Evolutionary conservation across 2,113 vertebrate genomes (phyloP).

Genomic region (Polypterus senegalus): DNA sequence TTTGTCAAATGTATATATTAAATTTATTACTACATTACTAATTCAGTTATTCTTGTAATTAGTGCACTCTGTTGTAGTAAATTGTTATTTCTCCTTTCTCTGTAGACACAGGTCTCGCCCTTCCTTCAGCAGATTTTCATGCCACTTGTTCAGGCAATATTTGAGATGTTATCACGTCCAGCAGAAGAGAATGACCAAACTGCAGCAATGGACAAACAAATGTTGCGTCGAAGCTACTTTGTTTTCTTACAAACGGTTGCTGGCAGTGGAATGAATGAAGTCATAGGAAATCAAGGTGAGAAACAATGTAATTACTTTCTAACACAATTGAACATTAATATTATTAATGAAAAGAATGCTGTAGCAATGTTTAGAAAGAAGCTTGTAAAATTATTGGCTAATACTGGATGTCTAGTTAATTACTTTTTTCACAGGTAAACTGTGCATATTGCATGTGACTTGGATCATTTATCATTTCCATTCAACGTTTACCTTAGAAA

Average conservation of each 20-base stretch:
- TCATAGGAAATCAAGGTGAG: slow-evolving; percentile 89
- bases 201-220: slow-evolving; percentile 89
- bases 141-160: slow-evolving; percentile 86
- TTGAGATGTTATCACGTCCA: slow-evolving; percentile 80
- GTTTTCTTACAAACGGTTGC: slow-evolving; percentile 83
- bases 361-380: no score
- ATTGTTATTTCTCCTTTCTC: not conserved
- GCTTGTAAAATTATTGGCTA: no score
- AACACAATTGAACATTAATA: not conserved
- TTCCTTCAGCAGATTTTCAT: slow-evolving; percentile 97
- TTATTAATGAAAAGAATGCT: not conserved
- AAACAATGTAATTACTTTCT: not conserved
- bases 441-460: no score
- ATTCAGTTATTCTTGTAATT: no score
- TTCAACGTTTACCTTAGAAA: no score
- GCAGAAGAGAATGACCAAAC: slow-evolving; percentile 94
- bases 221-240: slow-evolving; percentile 91
- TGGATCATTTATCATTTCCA: no score
- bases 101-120: slow-evolving; percentile 81
- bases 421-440: no score
- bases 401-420: no score
- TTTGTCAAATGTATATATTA: no score
- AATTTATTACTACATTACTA: no score
- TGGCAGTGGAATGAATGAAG: slow-evolving; percentile 87
- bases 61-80: no score